Evolutionary conservation across 2,888 invertebrate genomes (phyloP).

Genomic region (Trachelus troglodyta): DNA sequence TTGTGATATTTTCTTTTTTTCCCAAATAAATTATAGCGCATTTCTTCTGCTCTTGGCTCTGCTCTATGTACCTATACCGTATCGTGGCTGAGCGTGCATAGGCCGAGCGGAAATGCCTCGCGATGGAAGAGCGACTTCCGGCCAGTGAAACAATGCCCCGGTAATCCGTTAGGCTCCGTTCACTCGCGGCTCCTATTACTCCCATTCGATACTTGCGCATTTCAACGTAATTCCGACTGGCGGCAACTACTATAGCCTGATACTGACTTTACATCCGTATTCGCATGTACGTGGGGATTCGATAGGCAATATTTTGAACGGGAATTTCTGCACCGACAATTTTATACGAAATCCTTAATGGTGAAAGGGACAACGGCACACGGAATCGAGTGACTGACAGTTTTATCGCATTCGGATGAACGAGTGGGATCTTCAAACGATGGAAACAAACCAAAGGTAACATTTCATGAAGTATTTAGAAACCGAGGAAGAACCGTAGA

Average conservation of each 20-base stretch:
- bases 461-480: background rate
- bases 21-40: background rate
- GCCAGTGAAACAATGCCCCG: conserved; percentile 56
- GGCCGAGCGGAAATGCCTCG: conserved; percentile 54
- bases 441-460: background rate
- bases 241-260: background rate
- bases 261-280: background rate
- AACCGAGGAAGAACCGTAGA: background rate
- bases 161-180: conserved; percentile 21
- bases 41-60: background rate
- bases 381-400: background rate
- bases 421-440: background rate
- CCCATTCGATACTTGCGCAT: conserved; percentile 18
- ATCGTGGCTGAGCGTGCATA: background rate
- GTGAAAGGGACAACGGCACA: background rate
- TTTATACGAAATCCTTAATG: background rate
- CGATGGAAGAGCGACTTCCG: conserved; percentile 62
- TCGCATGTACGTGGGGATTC: background rate
- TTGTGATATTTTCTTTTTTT: background rate
- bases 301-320: background rate
- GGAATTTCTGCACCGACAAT: background rate
- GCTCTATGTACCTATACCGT: background rate
- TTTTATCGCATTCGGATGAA: background rate
- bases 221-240: background rate
- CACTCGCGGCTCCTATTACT: conserved; percentile 27